phyloP scores from a whole-genome alignment of 2,113 vertebrate species.

The Aphyosemion australe region DNA sequence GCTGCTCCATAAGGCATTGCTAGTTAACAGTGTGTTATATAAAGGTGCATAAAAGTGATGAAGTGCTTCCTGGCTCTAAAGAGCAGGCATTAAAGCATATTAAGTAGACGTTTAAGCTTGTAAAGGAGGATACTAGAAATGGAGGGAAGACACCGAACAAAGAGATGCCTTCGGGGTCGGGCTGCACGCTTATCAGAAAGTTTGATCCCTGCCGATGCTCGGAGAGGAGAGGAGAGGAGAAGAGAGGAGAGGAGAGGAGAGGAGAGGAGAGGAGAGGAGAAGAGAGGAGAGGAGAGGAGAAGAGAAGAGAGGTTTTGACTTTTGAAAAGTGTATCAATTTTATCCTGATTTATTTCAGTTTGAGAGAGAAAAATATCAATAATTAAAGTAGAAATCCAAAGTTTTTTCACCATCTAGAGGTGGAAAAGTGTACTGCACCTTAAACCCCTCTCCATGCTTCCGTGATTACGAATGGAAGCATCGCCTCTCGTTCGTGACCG shows the following conservation, averaged over 20 bases:
- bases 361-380: too few species aligned
- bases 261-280: constrained; percentile 54
- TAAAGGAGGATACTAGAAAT: constrained; percentile 80
- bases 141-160: constrained; percentile 76
- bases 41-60: constrained; percentile 87
- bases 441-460: too few species aligned
- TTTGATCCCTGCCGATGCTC: constrained; percentile 65
- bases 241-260: constrained; percentile 55
- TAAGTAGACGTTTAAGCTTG: constrained; percentile 86
- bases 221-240: constrained; percentile 54
- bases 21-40: constrained; percentile 88
- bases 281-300: constrained; percentile 55
- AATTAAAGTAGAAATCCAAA: too few species aligned
- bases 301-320: too few species aligned
- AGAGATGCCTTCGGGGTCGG: constrained; percentile 76
- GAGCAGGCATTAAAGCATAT: constrained; percentile 87
- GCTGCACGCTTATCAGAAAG: constrained; percentile 71
- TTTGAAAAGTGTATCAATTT: not conserved
- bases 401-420: too few species aligned
- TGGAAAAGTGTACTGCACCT: too few species aligned
- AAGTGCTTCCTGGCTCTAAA: constrained; percentile 80
- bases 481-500: too few species aligned
- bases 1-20: constrained; percentile 82
- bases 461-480: too few species aligned
- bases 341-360: too few species aligned